Conservation (phyloP, 2,888 invertebrate species). For the Brenthis ino region DNA sequence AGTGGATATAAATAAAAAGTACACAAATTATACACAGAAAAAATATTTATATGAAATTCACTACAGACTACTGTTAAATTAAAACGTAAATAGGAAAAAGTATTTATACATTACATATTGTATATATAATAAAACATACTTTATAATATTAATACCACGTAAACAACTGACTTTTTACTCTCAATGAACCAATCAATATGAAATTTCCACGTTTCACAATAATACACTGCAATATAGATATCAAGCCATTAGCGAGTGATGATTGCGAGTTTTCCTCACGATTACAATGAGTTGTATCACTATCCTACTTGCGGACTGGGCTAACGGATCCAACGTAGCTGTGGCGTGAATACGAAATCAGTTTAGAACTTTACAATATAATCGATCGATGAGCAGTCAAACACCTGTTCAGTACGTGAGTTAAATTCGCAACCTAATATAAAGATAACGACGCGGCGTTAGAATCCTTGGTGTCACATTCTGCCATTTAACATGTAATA, state of each 20-base stretch:
- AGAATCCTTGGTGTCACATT: background rate
- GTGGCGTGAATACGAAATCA: constrained; percentile 59
- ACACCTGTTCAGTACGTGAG: constrained; percentile 17
- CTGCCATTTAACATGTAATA: too few relatives aligned
- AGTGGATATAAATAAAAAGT: too few relatives aligned
- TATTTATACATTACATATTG: too few relatives aligned
- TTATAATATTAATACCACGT: too few relatives aligned
- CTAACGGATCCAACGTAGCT: constrained; percentile 59
- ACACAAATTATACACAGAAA: too few relatives aligned
- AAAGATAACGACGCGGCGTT: background rate
- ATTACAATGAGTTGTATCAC: constrained; percentile 54
- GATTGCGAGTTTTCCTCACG: constrained; percentile 45
- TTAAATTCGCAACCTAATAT: constrained; percentile 2
- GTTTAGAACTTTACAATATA: constrained; percentile 4
- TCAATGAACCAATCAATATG: background rate
- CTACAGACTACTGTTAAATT: too few relatives aligned
- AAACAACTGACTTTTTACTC: too few relatives aligned
- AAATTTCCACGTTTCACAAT: background rate
- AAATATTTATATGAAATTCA: too few relatives aligned
- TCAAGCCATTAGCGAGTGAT: constrained; percentile 37
- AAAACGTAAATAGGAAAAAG: too few relatives aligned
- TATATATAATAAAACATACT: too few relatives aligned
- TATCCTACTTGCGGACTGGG: constrained; percentile 64
- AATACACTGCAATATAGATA: background rate
- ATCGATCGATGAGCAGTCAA: constrained; percentile 14